Conservation (phyloP, 2,888 invertebrate genomes). For the Tachina fera region DNA sequence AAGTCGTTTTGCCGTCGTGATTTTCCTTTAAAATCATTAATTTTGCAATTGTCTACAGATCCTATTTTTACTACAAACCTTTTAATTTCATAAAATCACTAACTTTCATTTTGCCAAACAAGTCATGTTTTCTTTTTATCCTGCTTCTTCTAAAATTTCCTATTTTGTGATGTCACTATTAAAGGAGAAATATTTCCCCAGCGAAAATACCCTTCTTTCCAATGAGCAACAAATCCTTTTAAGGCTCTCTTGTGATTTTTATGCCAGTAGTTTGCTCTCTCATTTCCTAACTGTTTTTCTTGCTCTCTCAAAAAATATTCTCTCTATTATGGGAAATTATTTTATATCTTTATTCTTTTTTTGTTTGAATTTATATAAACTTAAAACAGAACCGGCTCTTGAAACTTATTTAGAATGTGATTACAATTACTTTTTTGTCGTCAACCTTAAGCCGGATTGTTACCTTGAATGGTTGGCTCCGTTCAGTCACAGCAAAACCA, state of each 20-base stretch:
- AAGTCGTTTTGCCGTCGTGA: no score
- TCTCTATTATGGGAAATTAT: constrained; percentile 66
- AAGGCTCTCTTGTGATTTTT: background rate
- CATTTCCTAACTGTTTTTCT: background rate
- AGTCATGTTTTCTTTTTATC: background rate
- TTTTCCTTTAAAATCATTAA: no score
- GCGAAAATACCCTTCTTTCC: constrained; percentile 11
- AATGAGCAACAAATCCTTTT: background rate
- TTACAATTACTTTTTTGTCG: constrained; percentile 29
- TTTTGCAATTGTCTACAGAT: no score
- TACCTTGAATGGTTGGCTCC: constrained; percentile 46
- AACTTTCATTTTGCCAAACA: no score
- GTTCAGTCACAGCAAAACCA: constrained; percentile 59
- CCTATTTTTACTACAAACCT: no score
- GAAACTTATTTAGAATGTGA: constrained; percentile 43
- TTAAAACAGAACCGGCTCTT: constrained; percentile 24
- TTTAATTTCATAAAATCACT: no score
- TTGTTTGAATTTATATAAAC: background rate
- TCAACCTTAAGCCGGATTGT: constrained; percentile 35
- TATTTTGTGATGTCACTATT: constrained; percentile 46
- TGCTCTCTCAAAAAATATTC: constrained; percentile 5
- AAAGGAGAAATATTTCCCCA: constrained; percentile 57
- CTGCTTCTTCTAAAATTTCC: constrained; percentile 26
- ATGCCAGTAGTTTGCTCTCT: constrained; percentile 6
- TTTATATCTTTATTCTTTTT: background rate